phyloP scores from a whole-genome alignment of 1,140 invertebrate genomes.

The Phenacoccus solenopsis region DNA sequence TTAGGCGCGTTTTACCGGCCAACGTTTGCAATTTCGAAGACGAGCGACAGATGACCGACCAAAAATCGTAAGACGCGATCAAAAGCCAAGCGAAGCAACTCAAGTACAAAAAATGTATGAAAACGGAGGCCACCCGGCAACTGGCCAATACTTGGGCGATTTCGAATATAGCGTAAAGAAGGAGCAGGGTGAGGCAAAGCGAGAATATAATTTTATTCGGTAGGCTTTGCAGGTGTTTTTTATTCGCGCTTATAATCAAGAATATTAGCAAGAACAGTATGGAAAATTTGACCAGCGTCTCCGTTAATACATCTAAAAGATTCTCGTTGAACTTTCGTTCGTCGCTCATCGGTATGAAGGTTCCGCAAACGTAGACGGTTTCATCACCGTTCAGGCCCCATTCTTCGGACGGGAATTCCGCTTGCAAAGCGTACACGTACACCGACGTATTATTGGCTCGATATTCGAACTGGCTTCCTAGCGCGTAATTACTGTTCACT shows the following conservation, averaged over 20 bases:
- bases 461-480: neutral
- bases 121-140: constrained; percentile 35
- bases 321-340: neutral
- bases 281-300: constrained; percentile 36
- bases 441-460: neutral
- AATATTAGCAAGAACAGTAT: constrained; percentile 39
- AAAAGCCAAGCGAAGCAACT: constrained; percentile 47
- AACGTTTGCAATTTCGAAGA: constrained; percentile 38
- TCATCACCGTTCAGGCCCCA: neutral
- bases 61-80: constrained; percentile 45
- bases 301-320: constrained; percentile 35
- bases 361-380: neutral
- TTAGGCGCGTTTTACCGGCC: constrained; percentile 25
- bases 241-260: constrained; percentile 34
- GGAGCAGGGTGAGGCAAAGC: constrained; percentile 36
- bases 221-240: constrained; percentile 38
- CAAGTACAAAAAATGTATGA: constrained; percentile 40
- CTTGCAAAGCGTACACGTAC: neutral
- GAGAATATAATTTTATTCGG: constrained; percentile 41
- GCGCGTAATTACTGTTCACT: neutral
- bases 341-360: neutral
- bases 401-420: neutral
- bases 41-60: constrained; percentile 38
- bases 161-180: constrained; percentile 38
- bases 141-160: constrained; percentile 29